Evolutionary conservation across 2,888 invertebrate genomes (phyloP).

Genomic region (Morpho achilles): DNA sequence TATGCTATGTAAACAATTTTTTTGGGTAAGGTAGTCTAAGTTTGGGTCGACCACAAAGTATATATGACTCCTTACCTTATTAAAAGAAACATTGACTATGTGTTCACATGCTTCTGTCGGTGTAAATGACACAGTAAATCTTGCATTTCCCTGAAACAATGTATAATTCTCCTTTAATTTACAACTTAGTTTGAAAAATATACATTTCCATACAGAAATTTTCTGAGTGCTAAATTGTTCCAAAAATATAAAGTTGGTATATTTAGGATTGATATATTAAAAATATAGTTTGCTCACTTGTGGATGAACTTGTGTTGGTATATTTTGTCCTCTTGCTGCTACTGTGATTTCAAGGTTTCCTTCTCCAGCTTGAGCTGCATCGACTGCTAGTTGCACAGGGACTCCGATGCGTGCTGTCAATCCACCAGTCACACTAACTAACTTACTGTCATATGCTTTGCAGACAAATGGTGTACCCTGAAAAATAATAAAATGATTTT

Average conservation of each 20-base stretch:
- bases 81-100: slow-evolving; percentile 97
- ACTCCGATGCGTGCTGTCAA: slow-evolving; percentile 88
- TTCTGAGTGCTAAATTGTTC: no score
- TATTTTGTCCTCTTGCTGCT: slow-evolving; percentile 94
- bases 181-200: not conserved
- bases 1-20: no score
- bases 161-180: not conserved
- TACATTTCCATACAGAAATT: not conserved
- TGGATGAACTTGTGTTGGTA: slow-evolving; percentile 96
- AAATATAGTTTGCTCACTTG: slow-evolving; percentile 80
- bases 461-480: slow-evolving; percentile 93
- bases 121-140: slow-evolving; percentile 97
- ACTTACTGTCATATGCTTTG: slow-evolving; percentile 95
- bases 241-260: no score
- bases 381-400: slow-evolving; percentile 96
- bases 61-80: slow-evolving; percentile 83
- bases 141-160: slow-evolving; percentile 72
- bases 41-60: not conserved
- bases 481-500: slow-evolving; percentile 15
- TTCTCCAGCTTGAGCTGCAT: slow-evolving; percentile 97
- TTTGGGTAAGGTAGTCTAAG: no score
- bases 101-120: slow-evolving; percentile 97
- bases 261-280: no score
- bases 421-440: slow-evolving; percentile 89
- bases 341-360: slow-evolving; percentile 98